A percentile compares a stretch with the other conserved stretches of the same genome.
Conservation (phyloP, 2,888 invertebrate species). For the Parasteatoda lunata region DNA sequence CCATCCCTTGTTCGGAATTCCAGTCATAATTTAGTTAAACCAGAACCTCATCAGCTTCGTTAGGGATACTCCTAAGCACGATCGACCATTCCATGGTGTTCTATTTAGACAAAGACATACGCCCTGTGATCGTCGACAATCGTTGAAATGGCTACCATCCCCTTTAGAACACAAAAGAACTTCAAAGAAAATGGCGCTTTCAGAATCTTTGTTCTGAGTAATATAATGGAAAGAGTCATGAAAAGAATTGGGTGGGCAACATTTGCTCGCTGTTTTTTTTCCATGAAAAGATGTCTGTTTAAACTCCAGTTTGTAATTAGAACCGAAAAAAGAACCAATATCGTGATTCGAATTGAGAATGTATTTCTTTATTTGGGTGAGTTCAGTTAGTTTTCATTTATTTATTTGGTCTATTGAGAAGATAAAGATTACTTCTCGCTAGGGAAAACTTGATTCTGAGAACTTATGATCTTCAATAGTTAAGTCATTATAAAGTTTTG, state of each 20-base stretch:
- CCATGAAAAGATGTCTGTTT: neutral
- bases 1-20: neutral
- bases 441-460: neutral
- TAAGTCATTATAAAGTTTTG: too few relatives aligned
- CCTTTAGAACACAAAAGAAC: neutral
- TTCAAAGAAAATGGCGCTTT: neutral
- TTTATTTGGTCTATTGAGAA: neutral
- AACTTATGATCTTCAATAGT: neutral
- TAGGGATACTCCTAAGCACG: neutral
- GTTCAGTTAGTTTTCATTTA: neutral
- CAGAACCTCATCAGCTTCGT: neutral
- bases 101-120: neutral
- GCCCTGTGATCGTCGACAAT: neutral
- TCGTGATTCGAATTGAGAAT: neutral
- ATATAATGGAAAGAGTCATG: neutral
- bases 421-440: neutral
- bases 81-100: neutral
- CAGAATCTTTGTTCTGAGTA: neutral
- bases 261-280: neutral
- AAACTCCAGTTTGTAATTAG: neutral
- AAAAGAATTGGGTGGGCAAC: neutral
- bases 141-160: neutral
- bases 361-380: neutral
- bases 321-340: neutral
- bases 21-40: neutral